Evolutionary conservation across 2,888 invertebrate genomes (phyloP).

Genomic region (Pediacus dermestoides): DNA sequence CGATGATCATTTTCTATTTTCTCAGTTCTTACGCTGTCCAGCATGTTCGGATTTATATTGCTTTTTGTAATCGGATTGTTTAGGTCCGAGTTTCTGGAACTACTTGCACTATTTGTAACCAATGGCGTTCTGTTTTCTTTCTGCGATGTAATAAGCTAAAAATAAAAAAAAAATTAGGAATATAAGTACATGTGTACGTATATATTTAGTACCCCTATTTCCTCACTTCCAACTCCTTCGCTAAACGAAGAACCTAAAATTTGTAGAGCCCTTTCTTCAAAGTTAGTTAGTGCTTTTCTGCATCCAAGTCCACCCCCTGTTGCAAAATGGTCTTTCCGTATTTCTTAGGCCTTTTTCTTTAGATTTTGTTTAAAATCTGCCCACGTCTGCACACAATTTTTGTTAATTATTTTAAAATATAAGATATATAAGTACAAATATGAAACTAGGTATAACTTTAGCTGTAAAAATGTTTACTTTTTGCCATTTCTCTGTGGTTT

Average conservation of each 20-base stretch:
- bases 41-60: no score
- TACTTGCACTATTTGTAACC: no score
- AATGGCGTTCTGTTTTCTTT: no score
- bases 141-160: no score
- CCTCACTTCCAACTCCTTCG: neutral
- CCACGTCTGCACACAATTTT: neutral
- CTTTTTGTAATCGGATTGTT: no score
- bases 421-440: no score
- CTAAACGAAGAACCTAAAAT: slow-evolving; percentile 1
- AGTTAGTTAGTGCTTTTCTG: neutral
- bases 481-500: neutral
- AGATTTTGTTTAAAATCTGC: slow-evolving; percentile 5
- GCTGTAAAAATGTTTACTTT: slow-evolving; percentile 2
- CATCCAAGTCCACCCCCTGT: slow-evolving; percentile 7
- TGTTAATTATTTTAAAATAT: no score
- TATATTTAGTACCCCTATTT: slow-evolving; percentile 8
- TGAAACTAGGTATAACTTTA: no score
- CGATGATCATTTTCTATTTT: neutral
- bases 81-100: no score
- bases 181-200: no score
- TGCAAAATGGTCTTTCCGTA: slow-evolving; percentile 13
- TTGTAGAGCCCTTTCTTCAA: slow-evolving; percentile 2
- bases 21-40: no score
- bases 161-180: no score
- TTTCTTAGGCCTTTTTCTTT: slow-evolving; percentile 5